These are phyloP conservation scores for Willisornis vidua DNA, from an alignment of 2,113 vertebrate species.

Conservation along the genomic window DNA sequence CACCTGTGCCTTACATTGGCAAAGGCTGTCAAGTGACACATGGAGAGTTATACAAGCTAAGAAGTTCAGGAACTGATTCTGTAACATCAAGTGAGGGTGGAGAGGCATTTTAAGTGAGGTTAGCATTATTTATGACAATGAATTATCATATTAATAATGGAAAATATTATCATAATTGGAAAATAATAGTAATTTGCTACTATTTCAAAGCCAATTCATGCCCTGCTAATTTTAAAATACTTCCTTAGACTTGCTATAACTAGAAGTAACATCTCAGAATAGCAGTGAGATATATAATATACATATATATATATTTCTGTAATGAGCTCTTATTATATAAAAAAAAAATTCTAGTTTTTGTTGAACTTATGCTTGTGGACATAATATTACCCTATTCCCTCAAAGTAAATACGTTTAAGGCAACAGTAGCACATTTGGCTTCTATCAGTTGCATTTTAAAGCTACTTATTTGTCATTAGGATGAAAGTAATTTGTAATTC, in stretches of 20 bases:
- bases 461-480: not conserved
- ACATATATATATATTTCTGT: not conserved
- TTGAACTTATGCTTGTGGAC: not conserved
- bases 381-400: not conserved
- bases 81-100: not conserved
- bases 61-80: not conserved
- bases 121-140: not conserved
- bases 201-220: not conserved
- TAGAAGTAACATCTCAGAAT: not conserved
- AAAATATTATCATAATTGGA: not conserved
- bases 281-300: not conserved
- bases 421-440: not conserved
- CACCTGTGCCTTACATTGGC: fast-evolving
- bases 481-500: not conserved
- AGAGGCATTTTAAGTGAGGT: not conserved
- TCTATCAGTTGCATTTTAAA: not conserved
- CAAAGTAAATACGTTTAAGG: not conserved
- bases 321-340: not conserved
- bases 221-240: not conserved
- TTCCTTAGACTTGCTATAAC: not conserved
- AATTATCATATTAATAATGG: not conserved
- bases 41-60: not conserved
- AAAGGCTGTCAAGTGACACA: not conserved
- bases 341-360: not conserved
- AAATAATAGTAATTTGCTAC: not conserved